Evolutionary conservation across 2,113 vertebrate genomes (phyloP).

Genomic region (Indicator indicator): DNA sequence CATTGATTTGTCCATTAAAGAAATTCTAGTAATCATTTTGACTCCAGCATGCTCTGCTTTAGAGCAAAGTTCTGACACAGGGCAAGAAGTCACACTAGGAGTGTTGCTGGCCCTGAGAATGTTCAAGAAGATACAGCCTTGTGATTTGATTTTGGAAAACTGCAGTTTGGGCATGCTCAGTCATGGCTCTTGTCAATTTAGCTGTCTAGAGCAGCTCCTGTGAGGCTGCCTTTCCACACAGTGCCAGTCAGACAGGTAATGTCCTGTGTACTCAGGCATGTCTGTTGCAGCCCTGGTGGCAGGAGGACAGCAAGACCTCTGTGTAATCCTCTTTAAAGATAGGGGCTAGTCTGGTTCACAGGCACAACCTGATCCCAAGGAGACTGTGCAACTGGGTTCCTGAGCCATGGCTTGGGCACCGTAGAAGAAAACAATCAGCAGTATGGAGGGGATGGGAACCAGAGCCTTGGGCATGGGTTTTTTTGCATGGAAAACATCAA

Average conservation of each 20-base stretch:
- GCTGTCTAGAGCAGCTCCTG: neutral
- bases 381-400: neutral
- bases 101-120: neutral
- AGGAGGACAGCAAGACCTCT: neutral
- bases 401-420: neutral
- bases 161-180: neutral
- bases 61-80: neutral
- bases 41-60: neutral
- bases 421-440: neutral
- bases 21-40: constrained; percentile 7
- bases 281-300: neutral
- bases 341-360: neutral
- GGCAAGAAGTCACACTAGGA: neutral
- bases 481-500: neutral
- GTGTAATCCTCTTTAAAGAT: neutral
- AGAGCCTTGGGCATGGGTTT: neutral
- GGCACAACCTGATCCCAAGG: neutral
- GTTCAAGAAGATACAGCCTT: neutral
- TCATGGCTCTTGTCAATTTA: neutral
- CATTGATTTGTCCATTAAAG: constrained; percentile 3
- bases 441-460: neutral
- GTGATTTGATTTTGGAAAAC: neutral
- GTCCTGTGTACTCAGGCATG: neutral
- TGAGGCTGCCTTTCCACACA: neutral
- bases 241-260: neutral